Evolutionary conservation across 2,113 vertebrate species (phyloP).

Genomic region (Chamaea fasciata): DNA sequence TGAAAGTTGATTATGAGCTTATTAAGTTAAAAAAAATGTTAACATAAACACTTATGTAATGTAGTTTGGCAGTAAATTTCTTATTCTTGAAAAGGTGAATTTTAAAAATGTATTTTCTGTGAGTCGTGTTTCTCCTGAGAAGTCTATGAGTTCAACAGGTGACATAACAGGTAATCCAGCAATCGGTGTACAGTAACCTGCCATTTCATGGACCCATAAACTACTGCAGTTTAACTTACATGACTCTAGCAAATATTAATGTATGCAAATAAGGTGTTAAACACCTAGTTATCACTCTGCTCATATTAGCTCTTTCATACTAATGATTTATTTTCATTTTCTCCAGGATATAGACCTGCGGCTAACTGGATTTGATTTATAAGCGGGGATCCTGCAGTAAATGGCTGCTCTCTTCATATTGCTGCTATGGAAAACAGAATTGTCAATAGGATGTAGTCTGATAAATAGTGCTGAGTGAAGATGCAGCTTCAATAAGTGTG

Average conservation of each 20-base stretch:
- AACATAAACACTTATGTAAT: neutral
- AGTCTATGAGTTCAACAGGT: slow-evolving; percentile 33
- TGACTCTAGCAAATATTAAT: slow-evolving; percentile 52
- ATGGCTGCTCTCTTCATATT: slow-evolving; percentile 68
- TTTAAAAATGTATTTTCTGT: neutral
- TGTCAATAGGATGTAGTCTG: slow-evolving; percentile 77
- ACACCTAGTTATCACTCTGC: slow-evolving; percentile 65
- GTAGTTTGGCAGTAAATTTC: neutral
- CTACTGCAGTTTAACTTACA: slow-evolving; percentile 58
- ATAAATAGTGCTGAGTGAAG: slow-evolving; percentile 77
- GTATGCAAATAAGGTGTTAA: slow-evolving; percentile 63
- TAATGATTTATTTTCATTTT: slow-evolving; percentile 85
- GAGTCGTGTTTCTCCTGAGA: neutral
- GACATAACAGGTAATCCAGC: slow-evolving; percentile 30
- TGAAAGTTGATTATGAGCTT: slow-evolving; percentile 35
- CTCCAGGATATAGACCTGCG: slow-evolving; percentile 81
- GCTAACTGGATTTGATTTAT: slow-evolving; percentile 83
- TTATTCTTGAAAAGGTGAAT: neutral
- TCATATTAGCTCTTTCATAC: slow-evolving; percentile 66
- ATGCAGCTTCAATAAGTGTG: slow-evolving; percentile 70
- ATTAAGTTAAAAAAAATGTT: slow-evolving; percentile 19
- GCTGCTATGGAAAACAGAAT: slow-evolving; percentile 79
- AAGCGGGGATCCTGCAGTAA: slow-evolving; percentile 72
- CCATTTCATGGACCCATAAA: slow-evolving; percentile 54
- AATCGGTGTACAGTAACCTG: slow-evolving; percentile 23